These are phyloP conservation scores for Ectemnius lituratus DNA, from an alignment of 2,888 invertebrate species.

Conservation along the genomic window DNA sequence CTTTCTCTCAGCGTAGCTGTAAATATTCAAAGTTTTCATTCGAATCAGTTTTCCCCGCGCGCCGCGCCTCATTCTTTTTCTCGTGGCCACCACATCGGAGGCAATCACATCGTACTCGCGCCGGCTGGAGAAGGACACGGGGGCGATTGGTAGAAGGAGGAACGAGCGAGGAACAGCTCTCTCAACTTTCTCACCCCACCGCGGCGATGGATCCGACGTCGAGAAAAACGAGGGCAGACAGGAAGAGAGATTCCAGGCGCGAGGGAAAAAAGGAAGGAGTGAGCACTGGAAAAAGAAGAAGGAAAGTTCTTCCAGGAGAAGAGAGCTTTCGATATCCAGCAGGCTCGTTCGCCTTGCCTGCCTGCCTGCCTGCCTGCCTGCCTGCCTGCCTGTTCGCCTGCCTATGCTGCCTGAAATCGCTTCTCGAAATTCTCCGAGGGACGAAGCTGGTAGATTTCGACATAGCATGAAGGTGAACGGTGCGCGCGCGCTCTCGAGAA, in stretches of 20 bases:
- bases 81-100: constrained; percentile 10
- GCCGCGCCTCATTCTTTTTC: not conserved
- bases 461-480: not conserved
- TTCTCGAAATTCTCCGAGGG: constrained; percentile 53
- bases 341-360: constrained; percentile 11
- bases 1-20: constrained; percentile 51
- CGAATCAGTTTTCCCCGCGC: constrained; percentile 46
- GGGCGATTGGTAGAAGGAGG: constrained; percentile 24
- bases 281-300: constrained; percentile 1
- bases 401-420: constrained; percentile 38
- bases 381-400: not conserved
- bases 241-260: constrained; percentile 2
- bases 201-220: constrained; percentile 45
- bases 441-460: constrained; percentile 38
- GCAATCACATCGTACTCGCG: constrained; percentile 35
- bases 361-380: not conserved
- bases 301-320: constrained; percentile 34
- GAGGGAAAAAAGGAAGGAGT: not conserved
- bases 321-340: constrained; percentile 31
- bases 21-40: constrained; percentile 70
- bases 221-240: constrained; percentile 10
- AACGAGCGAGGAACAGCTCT: constrained; percentile 34
- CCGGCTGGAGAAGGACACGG: constrained; percentile 35
- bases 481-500: constrained; percentile 3
- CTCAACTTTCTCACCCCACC: constrained; percentile 40